phyloP scores from a whole-genome alignment of 1,140 invertebrate species.

The Heliconius melpomene region DNA sequence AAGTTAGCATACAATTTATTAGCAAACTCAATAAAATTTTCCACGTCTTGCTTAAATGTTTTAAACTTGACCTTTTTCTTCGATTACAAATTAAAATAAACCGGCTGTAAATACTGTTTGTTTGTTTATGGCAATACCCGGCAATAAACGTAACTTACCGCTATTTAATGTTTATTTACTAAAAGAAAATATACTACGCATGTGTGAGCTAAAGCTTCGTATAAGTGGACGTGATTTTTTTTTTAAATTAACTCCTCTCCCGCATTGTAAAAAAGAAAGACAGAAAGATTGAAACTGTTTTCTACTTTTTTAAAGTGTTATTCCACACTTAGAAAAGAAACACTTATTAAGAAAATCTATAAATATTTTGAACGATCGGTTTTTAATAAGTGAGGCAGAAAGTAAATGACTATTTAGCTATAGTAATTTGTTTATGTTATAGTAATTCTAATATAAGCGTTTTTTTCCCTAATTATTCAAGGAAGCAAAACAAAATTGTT shows the following conservation, averaged over 20 bases:
- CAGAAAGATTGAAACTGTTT: too few species aligned
- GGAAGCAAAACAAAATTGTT: neutral
- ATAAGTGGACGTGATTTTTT: too few species aligned
- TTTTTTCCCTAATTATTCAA: neutral
- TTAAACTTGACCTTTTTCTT: conserved; percentile 4
- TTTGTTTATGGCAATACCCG: neutral
- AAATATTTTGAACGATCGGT: too few species aligned
- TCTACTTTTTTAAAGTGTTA: too few species aligned
- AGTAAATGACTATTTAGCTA: neutral
- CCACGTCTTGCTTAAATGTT: conserved; percentile 4
- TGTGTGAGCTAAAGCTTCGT: neutral
- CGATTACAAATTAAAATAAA: conserved; percentile 3
- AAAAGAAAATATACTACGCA: neutral
- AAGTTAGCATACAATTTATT: neutral
- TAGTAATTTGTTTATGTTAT: neutral
- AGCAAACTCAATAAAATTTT: neutral
- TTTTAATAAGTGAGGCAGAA: too few species aligned
- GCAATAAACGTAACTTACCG: conserved; percentile 6
- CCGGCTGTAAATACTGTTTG: neutral
- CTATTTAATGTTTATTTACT: neutral
- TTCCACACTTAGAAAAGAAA: too few species aligned
- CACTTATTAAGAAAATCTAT: too few species aligned
- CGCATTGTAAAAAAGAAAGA: too few species aligned
- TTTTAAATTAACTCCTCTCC: too few species aligned
- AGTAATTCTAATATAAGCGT: neutral